Percentiles rank a stretch among this genome's conserved stretches.
Evolutionary conservation across 2,888 invertebrate genomes (phyloP).

Genomic region (Drosophila nigricruria): DNA sequence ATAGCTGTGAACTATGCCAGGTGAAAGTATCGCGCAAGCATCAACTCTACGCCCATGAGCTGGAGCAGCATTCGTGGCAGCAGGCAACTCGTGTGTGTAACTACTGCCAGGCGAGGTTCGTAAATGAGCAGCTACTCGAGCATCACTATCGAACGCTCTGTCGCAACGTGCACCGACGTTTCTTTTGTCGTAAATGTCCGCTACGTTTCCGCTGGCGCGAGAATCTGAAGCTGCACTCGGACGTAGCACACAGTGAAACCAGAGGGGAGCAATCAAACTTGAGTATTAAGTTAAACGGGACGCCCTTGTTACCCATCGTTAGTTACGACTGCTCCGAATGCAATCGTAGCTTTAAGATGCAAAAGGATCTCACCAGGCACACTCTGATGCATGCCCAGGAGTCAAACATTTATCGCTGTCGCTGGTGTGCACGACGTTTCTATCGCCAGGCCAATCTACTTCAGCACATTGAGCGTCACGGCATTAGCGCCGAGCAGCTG

Average conservation of each 20-base stretch:
- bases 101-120: slow-evolving; percentile 86
- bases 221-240: slow-evolving; percentile 78
- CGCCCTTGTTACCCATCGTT: slow-evolving; percentile 11
- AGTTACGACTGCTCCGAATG: slow-evolving; percentile 66
- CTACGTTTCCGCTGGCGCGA: slow-evolving; percentile 83
- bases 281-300: slow-evolving; percentile 1
- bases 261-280: not conserved
- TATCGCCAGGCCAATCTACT: slow-evolving; percentile 78
- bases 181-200: slow-evolving; percentile 81
- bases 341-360: slow-evolving; percentile 75
- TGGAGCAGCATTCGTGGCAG: slow-evolving; percentile 79
- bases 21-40: slow-evolving; percentile 76
- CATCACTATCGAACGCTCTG: slow-evolving; percentile 86
- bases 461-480: slow-evolving; percentile 78
- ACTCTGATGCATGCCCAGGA: slow-evolving; percentile 73
- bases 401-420: slow-evolving; percentile 77
- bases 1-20: slow-evolving; percentile 78
- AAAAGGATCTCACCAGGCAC: slow-evolving; percentile 81
- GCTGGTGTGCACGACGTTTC: slow-evolving; percentile 83
- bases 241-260: slow-evolving; percentile 41
- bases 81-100: slow-evolving; percentile 86
- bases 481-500: slow-evolving; percentile 63
- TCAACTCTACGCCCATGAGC: slow-evolving; percentile 81
- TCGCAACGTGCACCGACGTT: slow-evolving; percentile 77
- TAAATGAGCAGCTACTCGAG: slow-evolving; percentile 86